Base-by-base conservation (phyloP, 2,797 vertebrate species). In the Diceros bicornis region DNA sequence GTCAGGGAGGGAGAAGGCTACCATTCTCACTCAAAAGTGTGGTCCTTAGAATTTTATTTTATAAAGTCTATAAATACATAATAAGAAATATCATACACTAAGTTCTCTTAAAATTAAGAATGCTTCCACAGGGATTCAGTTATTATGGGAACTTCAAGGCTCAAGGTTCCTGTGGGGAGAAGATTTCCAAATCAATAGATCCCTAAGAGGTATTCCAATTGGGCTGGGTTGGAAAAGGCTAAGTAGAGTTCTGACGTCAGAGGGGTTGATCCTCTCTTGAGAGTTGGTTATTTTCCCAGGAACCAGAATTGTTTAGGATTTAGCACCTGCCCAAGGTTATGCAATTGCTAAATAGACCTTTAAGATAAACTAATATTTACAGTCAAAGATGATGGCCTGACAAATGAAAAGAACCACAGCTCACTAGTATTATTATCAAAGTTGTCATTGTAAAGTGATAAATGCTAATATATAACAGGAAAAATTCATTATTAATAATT, bases 21-120 rank as follows among this genome's bases (percentile, higher is more conserved):
- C 9, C 47, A 10, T 64, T 13, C 50, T 85, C 21, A 89, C 12
- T 32, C 1, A 61, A 6, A 44, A 78, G 21, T 59, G 11, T 86
- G n/a, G 32, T 4, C 18, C 7, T 89, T 87, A 41, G 9, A 59
- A 29, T n/a, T 68, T 37, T 69, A 62, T 72, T 91, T 94, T 59
- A 57, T 62, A 61, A 96, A 75, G 72, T 89, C 6, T 89, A 16
- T 66, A 89, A 34, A 27, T 71, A 59, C 52, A 37, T 44, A 69
- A 44, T 12, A 61, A n/a, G n/a, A 69, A 68, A 91, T 62, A 64
- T 3, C 29, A 11, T 25, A 59, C 0, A 23, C 6, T 74, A 41
- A 57, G 16, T 52, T 87, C 83, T 90, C 25, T 87, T 81, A 91
- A 92, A 86, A 95, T 83, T 74, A 44, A 20, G 16, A 88, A 78